Conservation (phyloP, 2,797 vertebrate genomes). For the Diglossa cyanea region DNA sequence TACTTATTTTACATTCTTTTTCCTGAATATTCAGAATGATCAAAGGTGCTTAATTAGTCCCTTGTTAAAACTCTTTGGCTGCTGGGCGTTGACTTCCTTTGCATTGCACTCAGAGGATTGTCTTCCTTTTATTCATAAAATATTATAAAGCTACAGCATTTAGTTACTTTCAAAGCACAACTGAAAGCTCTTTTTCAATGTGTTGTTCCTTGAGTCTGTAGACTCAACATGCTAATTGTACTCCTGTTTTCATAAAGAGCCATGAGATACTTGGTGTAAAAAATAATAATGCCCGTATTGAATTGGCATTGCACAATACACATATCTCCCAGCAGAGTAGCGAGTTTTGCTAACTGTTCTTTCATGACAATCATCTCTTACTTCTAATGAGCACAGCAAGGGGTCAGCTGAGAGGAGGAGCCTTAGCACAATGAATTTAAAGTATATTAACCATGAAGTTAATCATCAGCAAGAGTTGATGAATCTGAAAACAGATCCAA, state of each 20-base stretch:
- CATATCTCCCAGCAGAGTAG: neutral
- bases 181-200: neutral
- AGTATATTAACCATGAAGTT: neutral
- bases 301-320: neutral
- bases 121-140: neutral
- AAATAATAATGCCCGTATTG: neutral
- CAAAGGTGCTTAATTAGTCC: neutral
- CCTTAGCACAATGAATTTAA: neutral
- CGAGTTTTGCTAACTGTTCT: neutral
- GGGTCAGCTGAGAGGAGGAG: neutral
- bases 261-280: neutral
- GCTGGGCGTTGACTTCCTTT: neutral
- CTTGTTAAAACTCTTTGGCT: neutral
- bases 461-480: neutral
- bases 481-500: neutral
- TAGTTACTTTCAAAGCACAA: neutral
- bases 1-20: neutral
- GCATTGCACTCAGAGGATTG: neutral
- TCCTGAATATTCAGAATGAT: neutral
- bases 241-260: neutral
- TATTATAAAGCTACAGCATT: neutral
- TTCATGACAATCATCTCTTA: neutral
- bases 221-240: neutral
- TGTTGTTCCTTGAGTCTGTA: neutral
- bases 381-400: neutral